Evolutionary conservation across 1,140 invertebrate genomes (phyloP).

Genomic region (Drosophila novamexicana): DNA sequence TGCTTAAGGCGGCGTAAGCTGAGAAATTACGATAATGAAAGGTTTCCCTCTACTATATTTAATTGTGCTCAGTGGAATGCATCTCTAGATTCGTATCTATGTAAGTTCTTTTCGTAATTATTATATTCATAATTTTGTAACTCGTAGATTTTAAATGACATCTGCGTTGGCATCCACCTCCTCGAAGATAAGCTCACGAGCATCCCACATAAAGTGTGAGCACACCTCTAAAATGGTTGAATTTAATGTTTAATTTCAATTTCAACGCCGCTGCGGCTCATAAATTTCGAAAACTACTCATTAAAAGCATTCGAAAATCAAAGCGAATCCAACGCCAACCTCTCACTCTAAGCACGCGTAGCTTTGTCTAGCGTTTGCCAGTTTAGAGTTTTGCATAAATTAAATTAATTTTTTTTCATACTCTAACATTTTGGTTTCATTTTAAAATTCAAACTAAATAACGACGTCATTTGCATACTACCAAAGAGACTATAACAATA

Average conservation of each 20-base stretch:
- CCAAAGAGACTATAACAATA: conserved; percentile 40
- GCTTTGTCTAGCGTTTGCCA: conserved; percentile 56
- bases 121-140: not conserved
- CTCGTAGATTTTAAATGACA: conserved; percentile 1
- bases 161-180: conserved; percentile 5
- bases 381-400: conserved; percentile 74
- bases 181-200: conserved; percentile 1
- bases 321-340: conserved; percentile 40
- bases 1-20: not conserved
- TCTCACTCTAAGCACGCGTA: conserved; percentile 40
- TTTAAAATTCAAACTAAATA: conserved; percentile 49
- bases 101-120: not conserved
- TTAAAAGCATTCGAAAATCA: conserved; percentile 69
- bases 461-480: conserved; percentile 44
- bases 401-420: conserved; percentile 63
- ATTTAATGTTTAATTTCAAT: conserved; percentile 70
- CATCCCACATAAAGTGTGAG: conserved; percentile 13
- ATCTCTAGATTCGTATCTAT: not conserved
- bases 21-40: not conserved
- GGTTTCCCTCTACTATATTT: not conserved
- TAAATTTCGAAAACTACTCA: conserved; percentile 71
- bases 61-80: not conserved
- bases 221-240: conserved; percentile 51
- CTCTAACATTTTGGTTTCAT: conserved; percentile 32
- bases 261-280: conserved; percentile 65